These are phyloP conservation scores for Hipparchia semele DNA, from an alignment of 2,888 invertebrate species.

Conservation along the genomic window DNA sequence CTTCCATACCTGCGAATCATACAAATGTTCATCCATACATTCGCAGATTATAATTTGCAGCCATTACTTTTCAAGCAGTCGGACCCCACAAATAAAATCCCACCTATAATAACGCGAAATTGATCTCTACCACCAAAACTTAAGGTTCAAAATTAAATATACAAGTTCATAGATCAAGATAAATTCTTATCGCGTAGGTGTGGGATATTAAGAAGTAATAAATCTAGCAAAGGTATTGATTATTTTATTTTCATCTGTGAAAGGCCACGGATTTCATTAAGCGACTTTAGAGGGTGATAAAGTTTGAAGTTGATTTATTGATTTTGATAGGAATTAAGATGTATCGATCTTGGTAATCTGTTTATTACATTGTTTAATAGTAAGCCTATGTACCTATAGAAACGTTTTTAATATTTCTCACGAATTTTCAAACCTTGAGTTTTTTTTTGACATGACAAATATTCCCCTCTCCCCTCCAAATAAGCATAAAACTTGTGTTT, in stretches of 20 bases:
- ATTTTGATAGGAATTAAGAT: slow-evolving; percentile 49
- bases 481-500: too few relatives aligned
- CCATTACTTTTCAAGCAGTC: slow-evolving; percentile 23
- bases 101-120: background rate
- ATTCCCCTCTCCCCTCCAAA: too few relatives aligned
- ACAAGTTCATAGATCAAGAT: slow-evolving; percentile 23
- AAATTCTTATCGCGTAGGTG: slow-evolving; percentile 54
- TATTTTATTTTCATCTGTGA: slow-evolving; percentile 53
- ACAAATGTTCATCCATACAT: slow-evolving; percentile 14
- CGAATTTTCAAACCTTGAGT: too few relatives aligned
- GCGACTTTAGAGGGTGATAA: slow-evolving; percentile 53
- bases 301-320: slow-evolving; percentile 66
- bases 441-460: too few relatives aligned
- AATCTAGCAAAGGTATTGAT: slow-evolving; percentile 69
- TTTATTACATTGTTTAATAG: slow-evolving; percentile 20
- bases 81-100: slow-evolving; percentile 8
- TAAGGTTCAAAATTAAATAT: slow-evolving; percentile 23
- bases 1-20: slow-evolving; percentile 6
- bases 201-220: slow-evolving; percentile 72
- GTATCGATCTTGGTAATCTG: background rate
- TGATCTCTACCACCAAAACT: background rate
- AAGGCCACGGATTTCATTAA: slow-evolving; percentile 69
- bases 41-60: slow-evolving; percentile 24
- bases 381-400: background rate
- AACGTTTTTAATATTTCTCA: too few relatives aligned